Conservation (phyloP, 2,113 vertebrate genomes). For the Bufo bufo region DNA sequence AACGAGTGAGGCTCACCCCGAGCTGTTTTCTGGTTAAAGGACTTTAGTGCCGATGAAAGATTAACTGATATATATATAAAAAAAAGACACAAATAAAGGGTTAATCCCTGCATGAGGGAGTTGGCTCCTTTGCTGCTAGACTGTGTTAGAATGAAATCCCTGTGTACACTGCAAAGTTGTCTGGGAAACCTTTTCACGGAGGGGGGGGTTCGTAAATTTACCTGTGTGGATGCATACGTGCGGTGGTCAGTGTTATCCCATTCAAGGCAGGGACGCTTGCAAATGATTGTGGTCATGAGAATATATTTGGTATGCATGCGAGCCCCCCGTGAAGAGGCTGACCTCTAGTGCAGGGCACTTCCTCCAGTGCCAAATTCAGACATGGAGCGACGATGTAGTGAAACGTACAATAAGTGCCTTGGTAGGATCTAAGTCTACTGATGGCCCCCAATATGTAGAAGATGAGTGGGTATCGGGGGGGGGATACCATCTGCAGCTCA, state of each 20-base stretch:
- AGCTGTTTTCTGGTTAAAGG: not conserved
- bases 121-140: slow-evolving; percentile 46
- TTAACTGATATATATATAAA: not conserved
- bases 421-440: not conserved
- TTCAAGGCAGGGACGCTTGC: not conserved
- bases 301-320: too few relatives aligned
- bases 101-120: slow-evolving; percentile 4
- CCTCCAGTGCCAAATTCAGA: slow-evolving; percentile 38
- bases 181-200: not conserved
- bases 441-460: not conserved
- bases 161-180: not conserved
- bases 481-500: not conserved
- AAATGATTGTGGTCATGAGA: not conserved
- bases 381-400: not conserved
- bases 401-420: slow-evolving; percentile 21
- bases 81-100: slow-evolving; percentile 27
- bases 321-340: not conserved
- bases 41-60: slow-evolving; percentile 31
- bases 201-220: not conserved
- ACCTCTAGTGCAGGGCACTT: not conserved
- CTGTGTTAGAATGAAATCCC: slow-evolving; percentile 1
- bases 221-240: not conserved
- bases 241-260: slow-evolving; percentile 6
- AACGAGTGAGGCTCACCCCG: not conserved
- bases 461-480: not conserved